Conservation (phyloP, 1,140 invertebrate species). For the Colletes latitarsis region DNA sequence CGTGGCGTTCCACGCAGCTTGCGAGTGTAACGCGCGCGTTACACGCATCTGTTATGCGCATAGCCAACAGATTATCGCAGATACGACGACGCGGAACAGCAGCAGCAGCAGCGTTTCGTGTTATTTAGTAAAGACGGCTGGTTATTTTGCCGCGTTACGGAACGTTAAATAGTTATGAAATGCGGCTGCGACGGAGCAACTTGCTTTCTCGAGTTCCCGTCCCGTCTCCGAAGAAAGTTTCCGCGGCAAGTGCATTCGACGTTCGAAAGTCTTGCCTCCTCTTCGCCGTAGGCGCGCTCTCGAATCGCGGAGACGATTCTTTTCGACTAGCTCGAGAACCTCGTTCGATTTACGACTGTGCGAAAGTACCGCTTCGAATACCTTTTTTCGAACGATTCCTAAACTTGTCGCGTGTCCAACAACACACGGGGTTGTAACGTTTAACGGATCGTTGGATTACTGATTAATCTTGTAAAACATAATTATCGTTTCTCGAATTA, state of each 20-base stretch:
- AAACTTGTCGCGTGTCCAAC: too few species aligned
- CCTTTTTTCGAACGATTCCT: too few species aligned
- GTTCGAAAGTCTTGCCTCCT: constrained; percentile 74
- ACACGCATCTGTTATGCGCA: constrained; percentile 20
- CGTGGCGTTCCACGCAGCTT: not conserved
- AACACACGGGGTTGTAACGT: too few species aligned
- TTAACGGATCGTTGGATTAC: too few species aligned
- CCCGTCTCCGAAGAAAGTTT: constrained; percentile 77
- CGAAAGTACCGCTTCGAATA: constrained; percentile 6
- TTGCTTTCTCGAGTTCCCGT: constrained; percentile 74
- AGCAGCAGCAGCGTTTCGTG: not conserved
- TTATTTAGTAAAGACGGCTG: constrained; percentile 36
- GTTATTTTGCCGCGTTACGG: constrained; percentile 73
- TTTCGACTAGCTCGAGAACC: constrained; percentile 41
- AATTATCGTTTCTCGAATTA: too few species aligned
- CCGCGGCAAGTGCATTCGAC: constrained; percentile 73
- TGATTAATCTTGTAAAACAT: too few species aligned
- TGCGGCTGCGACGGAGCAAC: constrained; percentile 73
- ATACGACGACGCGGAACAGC: constrained; percentile 1
- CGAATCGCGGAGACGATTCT: constrained; percentile 55
- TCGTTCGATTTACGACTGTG: not conserved
- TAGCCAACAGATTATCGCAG: constrained; percentile 20
- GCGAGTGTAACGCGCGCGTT: not conserved
- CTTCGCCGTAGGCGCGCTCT: constrained; percentile 13
- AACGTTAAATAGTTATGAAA: constrained; percentile 80